Evolutionary conservation across 1,140 invertebrate species (phyloP), one percentile per base, ranked within the genome.

Genomic region (Drosophila ogumai): DNA sequence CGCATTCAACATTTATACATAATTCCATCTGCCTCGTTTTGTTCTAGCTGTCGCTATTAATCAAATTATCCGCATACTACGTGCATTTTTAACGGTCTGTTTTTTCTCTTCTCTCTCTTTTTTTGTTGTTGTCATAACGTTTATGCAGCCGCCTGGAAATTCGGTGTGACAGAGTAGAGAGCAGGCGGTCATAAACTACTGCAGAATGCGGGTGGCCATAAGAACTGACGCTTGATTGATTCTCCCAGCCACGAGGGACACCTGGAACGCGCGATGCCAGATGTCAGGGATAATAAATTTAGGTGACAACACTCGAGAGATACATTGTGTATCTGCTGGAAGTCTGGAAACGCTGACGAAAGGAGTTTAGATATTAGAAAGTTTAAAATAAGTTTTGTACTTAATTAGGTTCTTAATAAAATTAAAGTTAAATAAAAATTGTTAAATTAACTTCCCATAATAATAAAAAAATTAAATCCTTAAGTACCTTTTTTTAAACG

Each of bases 41-140:
- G n/a, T 75, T 76, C 13, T 76, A 67, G 56, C 75, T 61, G 49
- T 50, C 65, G 75, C 60, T 77, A 88, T 87, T 67, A 76, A 88
- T 82, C 80, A 74, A 88, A 77, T 88, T 86, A 79, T 69, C 38
- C 56, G 32, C 56, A 13, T 52, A 57, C 41, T 65, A 58, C 40
- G 58, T 60, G 50, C 56, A 56, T 55, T 59, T 76, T 76, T 55
- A 55, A 76, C 58, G 50, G 17, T 36, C 50, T 54, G 32, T 3
- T 22, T 54, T 36, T 47, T 47, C 44, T 44, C 41, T 44, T 19
- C 28, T 44, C 19, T 47, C 52, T 17, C 49, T 10, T 66, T 66
- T 55, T 32, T 54, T 74, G 22, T 74, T 73, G 55, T 36, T 56
- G 54, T 41, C 61, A 28, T 15, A 52, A 43, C 49, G 10, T 41